Conservation (phyloP, 2,888 invertebrate genomes). For the Oscheius sp. region DNA sequence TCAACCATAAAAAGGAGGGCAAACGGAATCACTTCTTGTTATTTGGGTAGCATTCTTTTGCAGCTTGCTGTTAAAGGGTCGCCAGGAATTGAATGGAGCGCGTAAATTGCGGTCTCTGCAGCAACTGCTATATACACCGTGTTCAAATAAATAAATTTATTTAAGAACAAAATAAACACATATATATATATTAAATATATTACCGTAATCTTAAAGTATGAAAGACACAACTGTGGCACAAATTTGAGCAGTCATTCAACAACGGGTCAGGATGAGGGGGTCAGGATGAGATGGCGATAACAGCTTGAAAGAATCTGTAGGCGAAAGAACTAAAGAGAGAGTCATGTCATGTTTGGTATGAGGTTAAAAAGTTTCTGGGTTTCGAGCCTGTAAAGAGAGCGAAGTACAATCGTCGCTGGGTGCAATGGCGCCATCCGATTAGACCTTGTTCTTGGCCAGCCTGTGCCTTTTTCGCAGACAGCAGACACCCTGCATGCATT, state of each 20-base stretch:
- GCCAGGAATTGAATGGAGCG: no score
- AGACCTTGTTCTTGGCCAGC: constrained; percentile 59
- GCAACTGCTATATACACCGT: no score
- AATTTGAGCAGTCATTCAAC: constrained; percentile 33
- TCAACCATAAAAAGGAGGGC: no score
- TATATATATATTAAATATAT: constrained; percentile 30
- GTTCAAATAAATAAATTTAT: not conserved
- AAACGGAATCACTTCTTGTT: no score
- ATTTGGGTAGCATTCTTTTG: no score
- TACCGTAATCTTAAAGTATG: constrained; percentile 32
- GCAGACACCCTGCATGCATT: constrained; percentile 71
- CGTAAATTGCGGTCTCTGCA: no score
- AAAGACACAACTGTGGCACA: constrained; percentile 37
- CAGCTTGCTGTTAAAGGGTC: no score
- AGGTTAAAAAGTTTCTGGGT: not conserved
- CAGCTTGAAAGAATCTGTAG: not conserved
- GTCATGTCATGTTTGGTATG: constrained; percentile 30
- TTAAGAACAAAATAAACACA: constrained; percentile 9
- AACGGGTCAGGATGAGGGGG: constrained; percentile 25
- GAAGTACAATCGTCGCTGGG: constrained; percentile 12
- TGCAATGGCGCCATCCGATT: constrained; percentile 22
- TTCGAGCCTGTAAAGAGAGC: constrained; percentile 1
- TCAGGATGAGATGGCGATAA: not conserved
- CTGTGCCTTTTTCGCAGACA: constrained; percentile 68
- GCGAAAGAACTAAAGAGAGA: not conserved